Base-by-base conservation (phyloP, 1,140 invertebrate genomes). In the Phymorhynchus buccinoides region DNA sequence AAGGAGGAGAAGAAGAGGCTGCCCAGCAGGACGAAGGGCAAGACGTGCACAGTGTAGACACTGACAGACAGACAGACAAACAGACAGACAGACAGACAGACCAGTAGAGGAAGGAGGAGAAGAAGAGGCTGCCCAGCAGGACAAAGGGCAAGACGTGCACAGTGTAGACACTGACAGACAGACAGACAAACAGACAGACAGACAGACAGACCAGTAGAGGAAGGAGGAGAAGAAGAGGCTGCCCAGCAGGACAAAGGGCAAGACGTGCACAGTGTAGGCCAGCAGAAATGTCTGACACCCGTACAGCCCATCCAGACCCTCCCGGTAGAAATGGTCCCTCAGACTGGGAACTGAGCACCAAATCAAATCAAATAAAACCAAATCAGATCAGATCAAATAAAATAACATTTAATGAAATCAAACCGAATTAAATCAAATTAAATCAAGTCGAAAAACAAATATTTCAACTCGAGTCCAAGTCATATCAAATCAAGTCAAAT, bases 241-340 rank as follows among this genome's bases (percentile, higher is more conserved):
- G 35, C 87, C 39, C 3, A 89, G 44, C 7, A 86, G 85, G 41
- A 84, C 85, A 82, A 91, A 91, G 27, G 90, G 90, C 22, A 90
- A 42, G 62, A 88, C 83, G 84, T 91, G 90, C 7, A 91, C 16
- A 18, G 87, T 83, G 78, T 91, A 91, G 39, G 90, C 88, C 22
- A 89, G 22, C 39, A 91, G 77, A 52, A 91, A 91, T 0, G 89
- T 88, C 2, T 81, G 80, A 0, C 88, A 86, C 0, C 87, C 89
- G 84, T 91, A 91, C 52, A 91, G 75, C 16, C 91, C 90, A 82
- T 92, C 91, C 35, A 89, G 85, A 37, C 87, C 88, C 84, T 92
- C 91, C 62, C 91, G 80, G 86, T 91, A 92, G 77, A 89, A 91
- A 14, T 90, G 71, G 48, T 91, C 88, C 39, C 91, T 84, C 48